Conservation (phyloP, 2,888 invertebrate species). For the Nymphalis urticae region DNA sequence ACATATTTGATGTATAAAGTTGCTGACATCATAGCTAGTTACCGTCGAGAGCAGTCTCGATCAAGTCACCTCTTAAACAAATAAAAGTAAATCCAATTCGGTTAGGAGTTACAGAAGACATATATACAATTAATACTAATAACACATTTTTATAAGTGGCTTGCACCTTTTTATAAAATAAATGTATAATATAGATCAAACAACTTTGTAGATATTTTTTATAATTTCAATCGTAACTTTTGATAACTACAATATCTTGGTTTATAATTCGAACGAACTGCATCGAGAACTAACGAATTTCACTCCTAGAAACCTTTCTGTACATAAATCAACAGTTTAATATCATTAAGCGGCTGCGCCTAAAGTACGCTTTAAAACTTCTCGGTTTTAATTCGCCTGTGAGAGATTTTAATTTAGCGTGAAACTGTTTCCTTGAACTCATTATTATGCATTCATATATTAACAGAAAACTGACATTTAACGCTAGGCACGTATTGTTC, state of each 20-base stretch:
- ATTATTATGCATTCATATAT: conserved; percentile 70
- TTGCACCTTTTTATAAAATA: no score
- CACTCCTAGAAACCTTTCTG: conserved; percentile 53
- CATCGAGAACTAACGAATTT: conserved; percentile 40
- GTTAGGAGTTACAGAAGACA: no score
- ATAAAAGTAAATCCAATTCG: no score
- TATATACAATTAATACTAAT: no score
- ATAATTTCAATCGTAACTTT: not conserved
- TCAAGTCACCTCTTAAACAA: no score
- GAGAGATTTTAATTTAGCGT: conserved; percentile 72
- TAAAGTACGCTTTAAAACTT: conserved; percentile 69
- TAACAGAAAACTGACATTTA: conserved; percentile 55
- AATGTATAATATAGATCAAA: no score
- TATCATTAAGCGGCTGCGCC: conserved; percentile 69
- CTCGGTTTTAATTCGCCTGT: conserved; percentile 67
- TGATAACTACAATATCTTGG: not conserved
- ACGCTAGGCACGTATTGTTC: conserved; percentile 29
- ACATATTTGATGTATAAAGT: no score
- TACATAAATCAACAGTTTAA: conserved; percentile 75
- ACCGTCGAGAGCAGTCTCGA: no score
- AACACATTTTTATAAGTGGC: no score
- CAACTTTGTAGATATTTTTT: not conserved
- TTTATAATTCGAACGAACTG: conserved; percentile 35
- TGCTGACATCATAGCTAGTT: no score
- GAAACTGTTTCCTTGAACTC: conserved; percentile 68